Conservation (phyloP, 2,113 vertebrate genomes). For the Chelonoidis abingdonii region DNA sequence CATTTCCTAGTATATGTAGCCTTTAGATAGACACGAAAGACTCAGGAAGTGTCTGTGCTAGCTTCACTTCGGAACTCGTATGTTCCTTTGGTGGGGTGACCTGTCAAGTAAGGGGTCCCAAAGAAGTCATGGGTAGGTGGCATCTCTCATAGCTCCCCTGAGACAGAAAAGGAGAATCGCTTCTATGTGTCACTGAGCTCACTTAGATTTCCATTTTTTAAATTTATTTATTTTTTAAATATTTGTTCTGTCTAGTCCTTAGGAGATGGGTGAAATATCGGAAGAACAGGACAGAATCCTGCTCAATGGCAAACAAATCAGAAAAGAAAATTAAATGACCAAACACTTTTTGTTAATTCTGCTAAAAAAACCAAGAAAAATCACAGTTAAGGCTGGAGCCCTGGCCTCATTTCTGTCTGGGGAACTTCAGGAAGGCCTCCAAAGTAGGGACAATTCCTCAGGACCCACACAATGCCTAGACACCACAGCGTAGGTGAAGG, state of each 20-base stretch:
- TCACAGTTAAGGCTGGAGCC: background rate
- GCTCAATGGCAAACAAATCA: slow-evolving; percentile 37
- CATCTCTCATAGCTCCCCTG: slow-evolving; percentile 49
- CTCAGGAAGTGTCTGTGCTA: background rate
- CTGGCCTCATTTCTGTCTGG: background rate
- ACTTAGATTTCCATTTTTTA: slow-evolving; percentile 61
- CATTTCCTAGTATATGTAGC: background rate
- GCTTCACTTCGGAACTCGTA: slow-evolving; percentile 16
- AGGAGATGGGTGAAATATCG: slow-evolving; percentile 58
- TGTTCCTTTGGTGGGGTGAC: slow-evolving; percentile 23
- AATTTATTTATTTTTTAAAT: slow-evolving; percentile 47
- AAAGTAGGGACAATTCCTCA: slow-evolving; percentile 21
- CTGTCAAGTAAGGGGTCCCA: slow-evolving; percentile 61
- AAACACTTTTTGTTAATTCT: slow-evolving; percentile 33
- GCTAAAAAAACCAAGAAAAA: slow-evolving; percentile 40
- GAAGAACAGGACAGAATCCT: slow-evolving; percentile 43
- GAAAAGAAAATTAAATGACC: slow-evolving; percentile 49
- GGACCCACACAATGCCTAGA: slow-evolving; percentile 24
- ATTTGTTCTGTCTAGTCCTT: slow-evolving; percentile 58
- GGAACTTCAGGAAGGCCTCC: slow-evolving; percentile 46
- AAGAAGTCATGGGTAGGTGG: slow-evolving; percentile 66
- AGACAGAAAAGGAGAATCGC: slow-evolving; percentile 52
- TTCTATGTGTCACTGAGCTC: slow-evolving; percentile 39
- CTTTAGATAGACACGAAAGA: background rate
- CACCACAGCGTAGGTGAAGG: slow-evolving; percentile 51